Base-by-base conservation (phyloP, 2,888 invertebrate species). In the Luperina nickerlii region DNA sequence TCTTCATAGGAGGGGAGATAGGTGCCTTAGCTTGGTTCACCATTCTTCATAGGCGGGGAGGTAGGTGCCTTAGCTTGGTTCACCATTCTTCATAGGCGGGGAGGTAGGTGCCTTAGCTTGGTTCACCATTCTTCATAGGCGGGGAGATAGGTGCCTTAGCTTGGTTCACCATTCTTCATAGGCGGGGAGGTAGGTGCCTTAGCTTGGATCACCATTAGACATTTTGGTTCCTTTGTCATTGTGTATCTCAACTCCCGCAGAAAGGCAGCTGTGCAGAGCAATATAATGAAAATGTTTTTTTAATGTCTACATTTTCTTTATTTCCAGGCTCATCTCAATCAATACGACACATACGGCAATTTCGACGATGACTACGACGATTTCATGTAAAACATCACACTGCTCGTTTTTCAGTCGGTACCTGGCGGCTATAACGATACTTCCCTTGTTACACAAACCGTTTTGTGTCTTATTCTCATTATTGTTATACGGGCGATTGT, bases 311-410 rank as follows among this genome's bases (percentile, higher is more conserved):
- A 0, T 66, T 81, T 81, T 88, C 65, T 85, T 77, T 90, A 62
- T 94, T 93, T 63, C 2, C 97, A 98, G 97, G 97, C 97, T 75
- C 97, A 97, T 88, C 97, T 98, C 85, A 97, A 96, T 90, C 97
- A 98, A 94, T 98, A 98, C 93, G 98, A 98, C 90, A 97, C 97
- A 79, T 98, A 98, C 88, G 98, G 97, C 79, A 97, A 97, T 91
- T 98, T 97, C 89, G 97, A 97, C 83, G 97, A 97, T 80, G 98
- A 98, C 76, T 98, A 97, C 92, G 98, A 98, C 91, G 98, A 98
- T 92, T 98, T 98, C 93, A 98, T 98, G 98, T 98, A 98, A 97
- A 75, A 92, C 90, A 83, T 81, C 87, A 87, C 86, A 78, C 71
- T n/a, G 6, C 57, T 79, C 57, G 66, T 71, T 74, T 76, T 45